Evolutionary conservation across 2,888 invertebrate genomes (phyloP), one percentile per base, ranked within the genome.

Genomic region (Parnassius orleans): DNA sequence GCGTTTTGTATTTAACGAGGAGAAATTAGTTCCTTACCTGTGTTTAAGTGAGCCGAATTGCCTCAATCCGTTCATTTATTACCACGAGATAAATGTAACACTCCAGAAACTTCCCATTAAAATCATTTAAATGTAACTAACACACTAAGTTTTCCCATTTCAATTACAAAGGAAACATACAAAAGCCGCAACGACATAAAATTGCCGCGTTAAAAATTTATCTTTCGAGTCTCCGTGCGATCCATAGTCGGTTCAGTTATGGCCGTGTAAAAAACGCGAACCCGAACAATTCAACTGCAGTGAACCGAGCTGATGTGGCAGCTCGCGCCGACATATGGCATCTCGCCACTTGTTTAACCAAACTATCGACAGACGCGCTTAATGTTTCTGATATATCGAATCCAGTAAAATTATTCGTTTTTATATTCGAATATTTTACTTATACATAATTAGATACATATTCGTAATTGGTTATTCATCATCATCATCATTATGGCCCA

Each of bases 181-280:
- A 70, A 56, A 51, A 63, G 64, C 66, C 57, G 51, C 56, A 53
- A 24, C 48, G 46, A 60, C 63, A 72, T 73, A 74, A 74, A 75
- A 69, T 67, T 66, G 69, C 73, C 65, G 59, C 68, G 64, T 61
- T 68, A 73, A 72, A 73, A 76, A 77, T 77, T 72, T 75, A 74
- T 76, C 73, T 75, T 76, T 77, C 76, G 74, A 66, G 67, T 67
- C 68, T 74, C 70, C 68, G 65, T 72, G 71, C 68, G 62, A 59
- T 64, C 72, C 72, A 70, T 78, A 74, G 72, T 72, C 69, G 78
- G 77, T 77, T 69, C 76, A 72, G 78, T 80, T 80, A 81, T 75
- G 76, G 78, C 71, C 73, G 77, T 75, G 77, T 76, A 75, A 79
- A 83, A 61, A 56, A 50, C 44, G 41, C n/a, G 14, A 75, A 72